Percentiles rank a stretch among this genome's conserved stretches.
Conservation (phyloP, 2,888 invertebrate genomes). For the Ennomos erosarius region DNA sequence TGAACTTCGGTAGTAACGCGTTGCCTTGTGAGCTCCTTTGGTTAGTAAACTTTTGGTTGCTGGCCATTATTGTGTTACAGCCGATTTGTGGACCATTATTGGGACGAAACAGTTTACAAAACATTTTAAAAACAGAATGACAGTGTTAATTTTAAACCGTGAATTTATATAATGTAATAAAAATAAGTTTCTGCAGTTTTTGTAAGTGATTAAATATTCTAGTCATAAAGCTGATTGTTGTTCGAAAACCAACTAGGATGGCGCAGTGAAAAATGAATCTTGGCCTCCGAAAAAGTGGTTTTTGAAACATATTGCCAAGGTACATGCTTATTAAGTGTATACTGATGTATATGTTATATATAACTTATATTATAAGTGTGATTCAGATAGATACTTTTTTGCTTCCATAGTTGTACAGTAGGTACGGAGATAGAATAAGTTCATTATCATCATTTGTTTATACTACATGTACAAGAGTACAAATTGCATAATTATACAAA, state of each 20-base stretch:
- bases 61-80: not conserved
- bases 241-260: no score
- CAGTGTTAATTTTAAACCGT: constrained; percentile 1
- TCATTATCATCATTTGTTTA: no score
- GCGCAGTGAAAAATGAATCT: no score
- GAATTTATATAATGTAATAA: not conserved
- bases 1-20: not conserved
- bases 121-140: constrained; percentile 1
- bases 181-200: constrained; percentile 1
- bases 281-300: not conserved
- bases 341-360: no score
- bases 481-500: no score
- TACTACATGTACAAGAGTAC: no score
- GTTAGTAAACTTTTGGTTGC: not conserved
- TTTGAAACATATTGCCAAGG: no score
- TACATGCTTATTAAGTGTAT: no score
- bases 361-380: no score
- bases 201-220: constrained; percentile 10
- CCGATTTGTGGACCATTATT: constrained; percentile 9
- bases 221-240: constrained; percentile 9
- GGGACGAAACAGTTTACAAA: constrained; percentile 1
- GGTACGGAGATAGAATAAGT: no score
- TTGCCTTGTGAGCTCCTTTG: not conserved
- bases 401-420: no score
- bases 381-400: no score